Base-by-base conservation (phyloP, 2,113 vertebrate genomes). In the Hemibagrus wyckioides region DNA sequence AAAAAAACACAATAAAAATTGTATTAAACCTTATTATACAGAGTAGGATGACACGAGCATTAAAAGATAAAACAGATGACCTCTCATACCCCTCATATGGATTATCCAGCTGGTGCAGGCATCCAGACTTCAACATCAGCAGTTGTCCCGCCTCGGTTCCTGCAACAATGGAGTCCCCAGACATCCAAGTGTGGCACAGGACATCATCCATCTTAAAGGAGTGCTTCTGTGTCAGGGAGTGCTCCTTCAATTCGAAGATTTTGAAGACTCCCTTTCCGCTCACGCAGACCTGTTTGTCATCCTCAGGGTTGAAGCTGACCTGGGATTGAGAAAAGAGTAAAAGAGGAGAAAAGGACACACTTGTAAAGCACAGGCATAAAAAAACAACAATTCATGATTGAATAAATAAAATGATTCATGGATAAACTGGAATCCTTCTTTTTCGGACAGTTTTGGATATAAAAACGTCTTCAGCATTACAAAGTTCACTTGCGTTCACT, bases 301-400 rank as follows among this genome's bases (percentile, higher is more conserved):
- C 96, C 80, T 96, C 92, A 75, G 98, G 97, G 89, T 93, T 97
- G 91, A 99, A 97, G 93, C 96, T 99, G 87, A 99, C 95, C 98
- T 99, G 90, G 84, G 89, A 63, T 82, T 44, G 25, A 82, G 57
- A 63, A 44, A 63, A 17, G 30, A 63, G n/a, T n/a, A n/a, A n/a
- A n/a, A n/a, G n/a, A n/a, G n/a, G 9, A 56, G 25, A 19, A 39
- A 2, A 17, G 44, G 50, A 30, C n/a, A 77, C 30, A 56, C 30
- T 59, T 33, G 57, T 81, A 52, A 17, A 52, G n/a, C 44, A 25
- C 41, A 48, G 41, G 48, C 33, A 5, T 48, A 48, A 3, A 48
- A 48, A 48, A 61, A 7, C 57, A 61, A 7, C 57, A 61, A 28
- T 30, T 65, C 10, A 30, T 4, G 28, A 14, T 9, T 65, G 61